Conservation (phyloP, 2,113 vertebrate species). For the Gasterosteus aculeatus region DNA sequence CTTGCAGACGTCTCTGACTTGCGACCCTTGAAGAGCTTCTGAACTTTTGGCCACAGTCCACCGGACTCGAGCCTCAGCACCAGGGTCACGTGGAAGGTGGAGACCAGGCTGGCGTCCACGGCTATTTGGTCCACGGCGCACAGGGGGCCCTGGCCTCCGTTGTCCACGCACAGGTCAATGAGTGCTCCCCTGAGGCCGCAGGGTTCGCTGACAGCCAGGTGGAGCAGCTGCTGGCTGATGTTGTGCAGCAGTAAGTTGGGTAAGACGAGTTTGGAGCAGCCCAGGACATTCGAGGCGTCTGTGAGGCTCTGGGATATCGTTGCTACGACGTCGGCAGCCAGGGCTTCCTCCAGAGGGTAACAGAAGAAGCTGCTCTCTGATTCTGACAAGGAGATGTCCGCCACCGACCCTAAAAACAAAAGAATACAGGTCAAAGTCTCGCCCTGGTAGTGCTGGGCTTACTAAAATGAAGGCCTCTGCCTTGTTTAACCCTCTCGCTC, state of each 20-base stretch:
- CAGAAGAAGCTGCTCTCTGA: constrained; percentile 80
- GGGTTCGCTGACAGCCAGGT: constrained; percentile 89
- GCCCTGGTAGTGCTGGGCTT: neutral
- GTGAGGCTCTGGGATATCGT: constrained; percentile 83
- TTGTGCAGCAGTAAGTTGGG: constrained; percentile 83
- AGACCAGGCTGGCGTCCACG: constrained; percentile 87
- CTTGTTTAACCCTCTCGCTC: neutral
- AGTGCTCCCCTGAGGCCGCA: constrained; percentile 94
- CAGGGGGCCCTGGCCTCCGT: constrained; percentile 77
- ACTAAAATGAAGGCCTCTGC: neutral
- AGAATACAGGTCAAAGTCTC: constrained; percentile 1
- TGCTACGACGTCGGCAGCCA: constrained; percentile 84
- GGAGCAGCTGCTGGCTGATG: constrained; percentile 88
- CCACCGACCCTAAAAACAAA: constrained; percentile 79
- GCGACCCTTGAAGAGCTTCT: constrained; percentile 84
- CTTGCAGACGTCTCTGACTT: constrained; percentile 72
- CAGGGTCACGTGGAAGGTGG: constrained; percentile 93
- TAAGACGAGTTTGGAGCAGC: constrained; percentile 85
- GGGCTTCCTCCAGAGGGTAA: constrained; percentile 88
- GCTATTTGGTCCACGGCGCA: constrained; percentile 86
- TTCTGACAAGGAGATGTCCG: constrained; percentile 83
- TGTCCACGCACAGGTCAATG: constrained; percentile 90
- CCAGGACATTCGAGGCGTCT: constrained; percentile 79
- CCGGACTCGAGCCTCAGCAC: constrained; percentile 87
- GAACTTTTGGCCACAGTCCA: constrained; percentile 91